A percentile compares a stretch with the other conserved stretches of the same genome.
Conservation (phyloP, 2,888 invertebrate species). For the Athetis lepigone region DNA sequence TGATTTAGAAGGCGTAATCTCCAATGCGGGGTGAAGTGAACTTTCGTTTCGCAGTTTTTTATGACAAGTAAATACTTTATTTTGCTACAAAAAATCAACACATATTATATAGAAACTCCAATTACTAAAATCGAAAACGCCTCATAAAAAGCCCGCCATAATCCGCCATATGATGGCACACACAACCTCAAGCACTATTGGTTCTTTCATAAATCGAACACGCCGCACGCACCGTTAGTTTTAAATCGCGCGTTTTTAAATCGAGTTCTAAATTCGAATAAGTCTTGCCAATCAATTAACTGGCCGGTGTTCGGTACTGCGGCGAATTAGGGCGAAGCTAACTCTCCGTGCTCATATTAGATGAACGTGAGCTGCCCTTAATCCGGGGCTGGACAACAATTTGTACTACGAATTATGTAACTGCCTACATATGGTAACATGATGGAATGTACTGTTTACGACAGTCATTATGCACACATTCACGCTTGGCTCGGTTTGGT, state of each 20-base stretch:
- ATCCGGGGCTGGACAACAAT: conserved; percentile 45
- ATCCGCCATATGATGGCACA: not conserved
- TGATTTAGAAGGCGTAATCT: conserved; percentile 31
- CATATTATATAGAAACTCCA: not conserved
- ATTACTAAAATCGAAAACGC: not conserved
- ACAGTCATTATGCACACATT: not conserved
- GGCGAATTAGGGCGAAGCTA: conserved; percentile 49
- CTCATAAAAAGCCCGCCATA: conserved; percentile 6
- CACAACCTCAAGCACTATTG: conserved; percentile 9
- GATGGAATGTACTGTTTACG: not conserved
- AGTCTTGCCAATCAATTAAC: conserved; percentile 46
- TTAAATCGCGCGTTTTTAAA: conserved; percentile 30
- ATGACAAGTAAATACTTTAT: not conserved
- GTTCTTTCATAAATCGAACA: conserved; percentile 35
- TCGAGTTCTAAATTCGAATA: conserved; percentile 39
- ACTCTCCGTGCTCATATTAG: conserved; percentile 47
- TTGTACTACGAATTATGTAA: conserved; percentile 42
- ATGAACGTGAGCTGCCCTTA: conserved; percentile 49
- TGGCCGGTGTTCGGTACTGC: conserved; percentile 27
- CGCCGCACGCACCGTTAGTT: conserved; percentile 16
- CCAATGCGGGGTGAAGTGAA: conserved; percentile 4
- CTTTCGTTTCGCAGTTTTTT: not conserved
- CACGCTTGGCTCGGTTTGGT: not conserved
- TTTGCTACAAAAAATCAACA: not conserved
- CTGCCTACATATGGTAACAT: conserved; percentile 12